Evolutionary conservation across 2,888 invertebrate species (phyloP).

Genomic region (Tupiocoris notatus): DNA sequence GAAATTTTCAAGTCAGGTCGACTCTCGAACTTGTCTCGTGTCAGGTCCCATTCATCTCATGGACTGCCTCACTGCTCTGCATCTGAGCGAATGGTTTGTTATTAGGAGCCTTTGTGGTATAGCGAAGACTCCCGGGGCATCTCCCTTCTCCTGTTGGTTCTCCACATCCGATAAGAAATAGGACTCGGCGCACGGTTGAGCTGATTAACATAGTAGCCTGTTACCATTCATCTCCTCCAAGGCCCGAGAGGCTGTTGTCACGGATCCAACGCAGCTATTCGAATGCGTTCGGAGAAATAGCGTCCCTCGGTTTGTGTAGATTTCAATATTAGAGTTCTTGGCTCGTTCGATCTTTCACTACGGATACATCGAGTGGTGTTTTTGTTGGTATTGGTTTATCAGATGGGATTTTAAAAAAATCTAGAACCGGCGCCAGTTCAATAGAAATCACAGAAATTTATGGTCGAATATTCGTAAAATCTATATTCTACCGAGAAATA

Average conservation of each 20-base stretch:
- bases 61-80: not conserved
- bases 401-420: too few relatives aligned
- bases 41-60: not conserved
- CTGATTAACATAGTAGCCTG: not conserved
- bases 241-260: not conserved
- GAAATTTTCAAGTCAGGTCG: too few relatives aligned
- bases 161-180: not conserved
- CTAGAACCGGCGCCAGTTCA: too few relatives aligned
- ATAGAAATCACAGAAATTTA: too few relatives aligned
- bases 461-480: too few relatives aligned
- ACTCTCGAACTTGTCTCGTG: too few relatives aligned
- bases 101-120: not conserved
- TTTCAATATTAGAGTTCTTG: too few relatives aligned
- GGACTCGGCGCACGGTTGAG: not conserved
- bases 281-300: not conserved
- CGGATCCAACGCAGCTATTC: not conserved
- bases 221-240: not conserved
- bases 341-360: too few relatives aligned
- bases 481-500: too few relatives aligned
- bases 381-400: too few relatives aligned
- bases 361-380: too few relatives aligned
- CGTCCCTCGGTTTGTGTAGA: too few relatives aligned
- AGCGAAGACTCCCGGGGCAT: not conserved
- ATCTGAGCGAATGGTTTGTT: not conserved
- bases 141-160: not conserved